Base-by-base conservation (phyloP, 2,888 invertebrate genomes). In the Leptinotarsa tumamoca region DNA sequence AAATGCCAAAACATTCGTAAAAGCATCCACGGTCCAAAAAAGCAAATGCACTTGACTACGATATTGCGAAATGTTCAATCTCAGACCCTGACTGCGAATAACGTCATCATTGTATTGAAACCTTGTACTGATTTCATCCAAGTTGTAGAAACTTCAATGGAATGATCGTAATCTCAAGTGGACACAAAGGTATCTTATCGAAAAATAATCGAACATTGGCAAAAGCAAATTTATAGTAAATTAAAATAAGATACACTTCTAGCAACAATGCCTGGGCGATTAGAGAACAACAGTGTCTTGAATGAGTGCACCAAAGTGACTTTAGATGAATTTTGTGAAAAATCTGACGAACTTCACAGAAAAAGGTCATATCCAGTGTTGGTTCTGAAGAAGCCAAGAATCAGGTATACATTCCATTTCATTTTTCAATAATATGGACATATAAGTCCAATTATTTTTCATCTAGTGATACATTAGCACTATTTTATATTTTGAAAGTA, bases 291-390 rank as follows among this genome's bases (percentile, higher is more conserved):
- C 71, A 76, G 73, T 61, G 61, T 58, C 14, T 73, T 71, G 54
- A 81, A 83, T 77, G 79, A 83, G 67, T 83, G 80, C 71, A 78
- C 79, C 4, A 78, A 83, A 67, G 82, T 83, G 21, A 68, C 78
- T 67, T 82, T 81, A 54, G 80, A 83, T 54, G 82, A 82, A 67
- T 82, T 83, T 72, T 79, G 82, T 2, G 80, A 81, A 17, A 79
- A 76, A 52, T 81, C 81, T 4, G 79, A 79, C 7, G 78, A 70
- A 27, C 70, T 71, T 17, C 75, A 67, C 0, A 73, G 75, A 4
- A 77, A 67, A 61, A 67, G 75, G 0, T 52, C 66, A 2, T 73
- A 80, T 63, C 80, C 82, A 2, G 69, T 83, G 33, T 67, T 83
- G 18, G 79, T 83, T 14, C 70, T 83, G 17, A 79, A 77, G 43